Evolutionary conservation across 2,888 invertebrate species (phyloP).

Genomic region (Drosophila acutilabella): DNA sequence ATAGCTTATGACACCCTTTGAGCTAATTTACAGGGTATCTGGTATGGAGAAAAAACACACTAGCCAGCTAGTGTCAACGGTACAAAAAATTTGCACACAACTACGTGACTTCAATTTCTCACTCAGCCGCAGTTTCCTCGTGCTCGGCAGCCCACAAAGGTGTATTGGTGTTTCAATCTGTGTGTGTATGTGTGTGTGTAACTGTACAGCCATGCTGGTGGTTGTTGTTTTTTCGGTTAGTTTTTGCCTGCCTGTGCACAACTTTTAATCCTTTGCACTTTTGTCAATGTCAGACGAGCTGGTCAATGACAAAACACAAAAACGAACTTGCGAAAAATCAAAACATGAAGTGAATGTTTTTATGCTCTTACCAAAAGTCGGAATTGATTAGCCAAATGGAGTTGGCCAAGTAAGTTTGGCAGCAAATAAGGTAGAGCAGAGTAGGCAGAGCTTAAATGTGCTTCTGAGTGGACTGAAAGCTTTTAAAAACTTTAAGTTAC

Average conservation of each 20-base stretch:
- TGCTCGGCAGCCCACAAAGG: conserved; percentile 33
- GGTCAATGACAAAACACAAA: conserved; percentile 60
- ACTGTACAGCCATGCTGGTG: not conserved
- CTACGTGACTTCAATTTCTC: conserved; percentile 78
- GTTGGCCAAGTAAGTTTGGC: too few species aligned
- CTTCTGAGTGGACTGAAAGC: too few species aligned
- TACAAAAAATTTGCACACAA: conserved; percentile 68
- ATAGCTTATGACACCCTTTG: not conserved
- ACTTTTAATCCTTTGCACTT: conserved; percentile 78
- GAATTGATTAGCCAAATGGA: conserved; percentile 7
- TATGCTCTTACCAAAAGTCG: conserved; percentile 36
- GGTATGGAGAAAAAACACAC: conserved; percentile 30
- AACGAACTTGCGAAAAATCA: conserved; percentile 29
- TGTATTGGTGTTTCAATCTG: conserved; percentile 17
- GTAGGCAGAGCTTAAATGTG: too few species aligned
- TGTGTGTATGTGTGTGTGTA: conserved; percentile 33
- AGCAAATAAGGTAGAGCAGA: not conserved
- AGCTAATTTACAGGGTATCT: conserved; percentile 3
- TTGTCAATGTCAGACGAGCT: conserved; percentile 71
- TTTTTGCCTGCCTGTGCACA: conserved; percentile 47
- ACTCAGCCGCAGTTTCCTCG: conserved; percentile 46
- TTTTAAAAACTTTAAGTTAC: too few species aligned
- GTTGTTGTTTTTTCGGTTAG: conserved; percentile 6
- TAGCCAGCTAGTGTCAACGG: conserved; percentile 49
- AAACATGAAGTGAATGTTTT: conserved; percentile 35